These are phyloP conservation scores for Frankliniella fusca DNA, from an alignment of 2,888 invertebrate species.

Conservation along the genomic window DNA sequence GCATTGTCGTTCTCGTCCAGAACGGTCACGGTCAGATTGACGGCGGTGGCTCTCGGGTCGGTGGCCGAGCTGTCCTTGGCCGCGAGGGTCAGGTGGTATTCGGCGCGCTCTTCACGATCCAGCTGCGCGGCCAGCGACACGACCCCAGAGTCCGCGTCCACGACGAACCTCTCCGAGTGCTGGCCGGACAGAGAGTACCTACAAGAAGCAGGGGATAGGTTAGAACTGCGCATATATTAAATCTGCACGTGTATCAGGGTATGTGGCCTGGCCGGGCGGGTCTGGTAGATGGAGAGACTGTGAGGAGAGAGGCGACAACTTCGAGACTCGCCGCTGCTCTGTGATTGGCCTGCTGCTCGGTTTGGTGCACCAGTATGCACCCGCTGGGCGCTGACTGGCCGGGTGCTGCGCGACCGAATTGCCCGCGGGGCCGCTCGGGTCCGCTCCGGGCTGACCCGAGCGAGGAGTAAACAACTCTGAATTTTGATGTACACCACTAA, in stretches of 20 bases:
- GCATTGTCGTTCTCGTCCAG: constrained; percentile 82
- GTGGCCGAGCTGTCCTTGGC: constrained; percentile 86
- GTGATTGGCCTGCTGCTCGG: too few species aligned
- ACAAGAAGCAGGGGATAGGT: constrained; percentile 36
- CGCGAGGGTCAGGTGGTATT: constrained; percentile 76
- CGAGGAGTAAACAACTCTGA: too few species aligned
- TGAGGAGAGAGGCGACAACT: too few species aligned
- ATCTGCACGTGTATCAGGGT: not conserved
- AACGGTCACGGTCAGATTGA: constrained; percentile 74
- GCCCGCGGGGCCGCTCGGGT: too few species aligned
- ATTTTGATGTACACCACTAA: too few species aligned
- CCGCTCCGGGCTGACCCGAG: too few species aligned
- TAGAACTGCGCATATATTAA: not conserved
- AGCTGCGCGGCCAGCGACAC: constrained; percentile 68
- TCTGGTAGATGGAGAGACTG: too few species aligned
- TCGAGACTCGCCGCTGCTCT: too few species aligned
- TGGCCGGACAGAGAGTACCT: constrained; percentile 78
- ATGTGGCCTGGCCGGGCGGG: too few species aligned
- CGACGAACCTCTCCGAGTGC: constrained; percentile 72
- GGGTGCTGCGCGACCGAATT: too few species aligned
- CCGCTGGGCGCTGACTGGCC: too few species aligned
- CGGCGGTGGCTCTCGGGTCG: constrained; percentile 75
- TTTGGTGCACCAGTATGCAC: too few species aligned
- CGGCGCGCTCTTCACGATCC: constrained; percentile 73
- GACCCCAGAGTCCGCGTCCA: constrained; percentile 73